Evolutionary conservation across 2,113 vertebrate species (phyloP), one percentile per base, ranked within the genome.

Genomic region (Anas platyrhynchos): DNA sequence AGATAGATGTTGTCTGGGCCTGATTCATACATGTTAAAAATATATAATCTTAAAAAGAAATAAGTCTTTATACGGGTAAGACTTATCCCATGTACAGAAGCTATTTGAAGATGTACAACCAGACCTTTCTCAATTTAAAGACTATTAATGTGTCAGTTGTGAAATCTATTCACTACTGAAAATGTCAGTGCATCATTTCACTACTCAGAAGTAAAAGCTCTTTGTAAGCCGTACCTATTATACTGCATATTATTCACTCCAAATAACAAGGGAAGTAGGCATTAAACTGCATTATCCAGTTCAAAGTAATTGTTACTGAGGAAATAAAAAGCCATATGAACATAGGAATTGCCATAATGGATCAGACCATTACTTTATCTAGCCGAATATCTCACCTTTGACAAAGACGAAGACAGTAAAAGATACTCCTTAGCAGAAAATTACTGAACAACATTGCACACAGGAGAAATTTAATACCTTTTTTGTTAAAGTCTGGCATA

Each of bases 111-210:
- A 76, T 74, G 31, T 66, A 72, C n/a, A 78, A 78, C 63, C 38
- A 94, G 54, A 81, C 26, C 59, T 89, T 81, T 91, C 46, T 94
- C 59, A 55, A 88, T 90, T 94, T 91, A 81, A 90, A 65, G 56
- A 44, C 65, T 88, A 89, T 92, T 94, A 93, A 90, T 59, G 29
- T 91, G 68, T 94, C 89, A 89, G 50, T 81, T 38, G 72, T 83
- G 69, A 92, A 96, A 96, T 78, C 80, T 91, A 92, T 93, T 94
- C 83, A 76, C 88, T 79, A 91, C 52, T 83, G 91, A 97, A 94
- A 95, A 92, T 93, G 92, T 95, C 93, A 93, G 63, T 84, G 91
- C 74, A 94, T 91, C 86, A 91, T 91, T 96, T 95, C 91, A 92
- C 63, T 76, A 50, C 65, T 88, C 62, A 88, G 73, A 89, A 94